Conservation (phyloP, 2,113 vertebrate species). For the Cyanoderma ruficeps region DNA sequence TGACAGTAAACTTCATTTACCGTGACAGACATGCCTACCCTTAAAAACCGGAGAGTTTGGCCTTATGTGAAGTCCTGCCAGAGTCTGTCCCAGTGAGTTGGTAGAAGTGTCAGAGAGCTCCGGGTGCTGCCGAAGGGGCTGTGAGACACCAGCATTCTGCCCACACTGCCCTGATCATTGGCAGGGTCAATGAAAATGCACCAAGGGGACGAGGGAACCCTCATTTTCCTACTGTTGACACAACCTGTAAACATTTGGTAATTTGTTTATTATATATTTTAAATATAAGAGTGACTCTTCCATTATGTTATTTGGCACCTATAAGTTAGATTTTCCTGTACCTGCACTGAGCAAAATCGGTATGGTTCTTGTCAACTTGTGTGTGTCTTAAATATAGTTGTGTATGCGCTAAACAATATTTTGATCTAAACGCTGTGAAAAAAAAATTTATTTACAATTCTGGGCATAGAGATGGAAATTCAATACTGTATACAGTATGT, state of each 20-base stretch:
- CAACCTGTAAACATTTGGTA: background rate
- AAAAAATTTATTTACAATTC: background rate
- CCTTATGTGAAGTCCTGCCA: background rate
- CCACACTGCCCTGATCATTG: background rate
- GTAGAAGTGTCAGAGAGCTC: background rate
- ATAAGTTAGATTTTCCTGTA: background rate
- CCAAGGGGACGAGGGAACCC: background rate
- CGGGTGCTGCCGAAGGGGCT: background rate
- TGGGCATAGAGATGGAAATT: background rate
- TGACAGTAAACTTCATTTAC: background rate
- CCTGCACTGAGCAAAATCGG: background rate
- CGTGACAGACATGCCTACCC: background rate
- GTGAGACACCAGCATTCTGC: background rate
- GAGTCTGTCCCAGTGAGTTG: background rate
- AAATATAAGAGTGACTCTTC: background rate
- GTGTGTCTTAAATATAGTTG: background rate
- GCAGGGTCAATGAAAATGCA: background rate
- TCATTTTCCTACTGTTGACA: background rate
- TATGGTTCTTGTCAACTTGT: conserved; percentile 26
- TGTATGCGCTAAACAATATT: conserved; percentile 5
- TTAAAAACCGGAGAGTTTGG: background rate
- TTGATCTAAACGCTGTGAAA: conserved; percentile 48
- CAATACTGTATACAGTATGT: background rate
- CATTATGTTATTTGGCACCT: background rate
- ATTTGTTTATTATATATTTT: background rate